phyloP scores from a whole-genome alignment of 2,113 vertebrate species.

The Scalopus aquaticus region DNA sequence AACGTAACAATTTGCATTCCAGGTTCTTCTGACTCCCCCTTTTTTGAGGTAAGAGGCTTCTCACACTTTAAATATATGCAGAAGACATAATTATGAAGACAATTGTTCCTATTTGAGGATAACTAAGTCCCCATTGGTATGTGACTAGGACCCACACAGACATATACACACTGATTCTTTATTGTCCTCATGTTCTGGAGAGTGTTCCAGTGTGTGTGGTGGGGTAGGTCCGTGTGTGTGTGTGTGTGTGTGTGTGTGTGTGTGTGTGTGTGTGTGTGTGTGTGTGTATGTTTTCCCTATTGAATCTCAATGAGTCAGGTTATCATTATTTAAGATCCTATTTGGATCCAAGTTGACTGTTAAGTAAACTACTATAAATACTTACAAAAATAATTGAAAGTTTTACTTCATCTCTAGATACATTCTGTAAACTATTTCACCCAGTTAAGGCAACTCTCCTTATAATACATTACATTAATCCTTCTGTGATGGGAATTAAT shows the following conservation, averaged over 20 bases:
- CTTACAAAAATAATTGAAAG: background rate
- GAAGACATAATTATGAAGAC: background rate
- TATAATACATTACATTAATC: background rate
- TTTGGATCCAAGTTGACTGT: background rate
- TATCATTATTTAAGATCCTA: background rate
- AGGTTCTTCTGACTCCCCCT: background rate
- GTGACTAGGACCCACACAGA: background rate
- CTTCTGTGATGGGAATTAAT: background rate
- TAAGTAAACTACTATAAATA: background rate
- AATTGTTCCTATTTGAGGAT: background rate
- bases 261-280: no score
- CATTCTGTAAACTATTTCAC: background rate
- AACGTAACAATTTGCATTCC: background rate
- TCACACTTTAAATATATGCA: background rate
- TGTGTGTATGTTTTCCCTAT: background rate
- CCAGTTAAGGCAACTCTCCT: background rate
- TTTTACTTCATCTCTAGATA: background rate
- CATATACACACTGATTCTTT: background rate
- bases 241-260: fast-evolving
- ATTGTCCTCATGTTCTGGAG: background rate
- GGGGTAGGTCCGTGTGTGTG: fast-evolving
- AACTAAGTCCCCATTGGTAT: background rate
- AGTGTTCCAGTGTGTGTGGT: background rate
- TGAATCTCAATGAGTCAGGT: background rate
- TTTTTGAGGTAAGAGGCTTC: background rate